A percentile compares a stretch with the other conserved stretches of the same genome.
phyloP scores from a whole-genome alignment of 2,888 invertebrate genomes.

The Zaprionus obscuricornis region DNA sequence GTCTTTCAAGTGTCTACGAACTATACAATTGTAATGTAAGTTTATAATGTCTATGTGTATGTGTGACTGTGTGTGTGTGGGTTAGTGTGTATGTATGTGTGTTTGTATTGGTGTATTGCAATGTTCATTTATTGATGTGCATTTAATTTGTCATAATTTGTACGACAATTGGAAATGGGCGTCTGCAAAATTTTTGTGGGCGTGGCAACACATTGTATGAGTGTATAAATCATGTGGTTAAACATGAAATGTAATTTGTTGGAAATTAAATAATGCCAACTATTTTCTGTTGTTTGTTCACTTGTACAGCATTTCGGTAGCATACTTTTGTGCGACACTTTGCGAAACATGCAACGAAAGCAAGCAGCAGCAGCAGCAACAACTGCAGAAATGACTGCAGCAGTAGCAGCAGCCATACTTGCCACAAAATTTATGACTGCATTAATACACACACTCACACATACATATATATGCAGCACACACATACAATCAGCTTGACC shows the following conservation, averaged over 20 bases:
- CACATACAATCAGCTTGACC: conserved; percentile 29
- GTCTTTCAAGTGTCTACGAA: conserved; percentile 1
- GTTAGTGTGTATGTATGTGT: neutral
- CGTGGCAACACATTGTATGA: conserved; percentile 20
- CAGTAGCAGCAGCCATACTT: conserved; percentile 51
- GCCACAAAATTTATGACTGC: conserved; percentile 74
- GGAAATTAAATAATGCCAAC: conserved; percentile 69
- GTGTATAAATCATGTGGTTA: conserved; percentile 74
- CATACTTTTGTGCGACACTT: conserved; percentile 56
- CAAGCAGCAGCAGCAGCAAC: conserved; percentile 30
- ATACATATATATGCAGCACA: conserved; percentile 20
- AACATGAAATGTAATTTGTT: conserved; percentile 74
- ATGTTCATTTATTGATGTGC: conserved; percentile 37
- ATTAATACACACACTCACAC: conserved; percentile 49
- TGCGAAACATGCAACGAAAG: conserved; percentile 52
- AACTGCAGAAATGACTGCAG: conserved; percentile 36
- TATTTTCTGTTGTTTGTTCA: conserved; percentile 56
- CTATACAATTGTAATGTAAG: too few relatives aligned
- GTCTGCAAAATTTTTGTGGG: neutral
- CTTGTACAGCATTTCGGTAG: conserved; percentile 45
- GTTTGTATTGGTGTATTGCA: too few relatives aligned
- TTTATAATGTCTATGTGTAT: too few relatives aligned
- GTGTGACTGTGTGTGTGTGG: neutral
- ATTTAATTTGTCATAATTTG: conserved; percentile 70
- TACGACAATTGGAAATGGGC: conserved; percentile 50